A percentile compares a stretch with the other conserved stretches of the same genome.
These are phyloP conservation scores for Origma solitaria DNA, from an alignment of 2,113 vertebrate species.

Conservation along the genomic window DNA sequence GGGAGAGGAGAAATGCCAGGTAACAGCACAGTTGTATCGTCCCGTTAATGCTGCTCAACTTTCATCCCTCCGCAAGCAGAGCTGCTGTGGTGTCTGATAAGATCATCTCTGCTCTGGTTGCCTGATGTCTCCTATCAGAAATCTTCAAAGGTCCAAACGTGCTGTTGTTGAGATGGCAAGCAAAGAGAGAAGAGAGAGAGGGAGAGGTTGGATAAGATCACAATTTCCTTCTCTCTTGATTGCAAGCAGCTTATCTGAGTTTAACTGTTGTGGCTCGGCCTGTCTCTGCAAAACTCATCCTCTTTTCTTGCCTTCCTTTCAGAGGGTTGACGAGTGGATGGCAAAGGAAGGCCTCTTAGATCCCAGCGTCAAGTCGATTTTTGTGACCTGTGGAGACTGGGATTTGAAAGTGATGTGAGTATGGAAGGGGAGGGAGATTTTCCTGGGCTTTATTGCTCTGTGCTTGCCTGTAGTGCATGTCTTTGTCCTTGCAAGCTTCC, in stretches of 20 bases:
- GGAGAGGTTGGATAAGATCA: conserved; percentile 67
- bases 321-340: conserved; percentile 87
- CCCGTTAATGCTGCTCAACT: not conserved
- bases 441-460: not conserved
- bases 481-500: not conserved
- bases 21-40: not conserved
- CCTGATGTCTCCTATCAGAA: conserved; percentile 67
- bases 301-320: conserved; percentile 72
- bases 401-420: conserved; percentile 89
- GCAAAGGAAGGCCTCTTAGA: conserved; percentile 83
- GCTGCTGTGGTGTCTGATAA: conserved; percentile 41
- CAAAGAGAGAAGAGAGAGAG: conserved; percentile 50
- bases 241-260: conserved; percentile 71
- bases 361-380: conserved; percentile 84
- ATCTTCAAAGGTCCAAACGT: conserved; percentile 63
- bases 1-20: not conserved
- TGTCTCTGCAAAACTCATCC: conserved; percentile 66
- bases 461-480: not conserved
- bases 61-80: conserved; percentile 34
- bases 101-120: conserved; percentile 51
- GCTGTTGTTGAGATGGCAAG: conserved; percentile 59
- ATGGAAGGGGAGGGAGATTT: conserved; percentile 48
- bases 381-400: conserved; percentile 87
- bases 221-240: conserved; percentile 72
- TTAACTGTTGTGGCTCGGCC: conserved; percentile 65